Evolutionary conservation across 2,797 vertebrate species (phyloP), one percentile per base, ranked within the genome.

Genomic region (Sebastes oblongus): DNA sequence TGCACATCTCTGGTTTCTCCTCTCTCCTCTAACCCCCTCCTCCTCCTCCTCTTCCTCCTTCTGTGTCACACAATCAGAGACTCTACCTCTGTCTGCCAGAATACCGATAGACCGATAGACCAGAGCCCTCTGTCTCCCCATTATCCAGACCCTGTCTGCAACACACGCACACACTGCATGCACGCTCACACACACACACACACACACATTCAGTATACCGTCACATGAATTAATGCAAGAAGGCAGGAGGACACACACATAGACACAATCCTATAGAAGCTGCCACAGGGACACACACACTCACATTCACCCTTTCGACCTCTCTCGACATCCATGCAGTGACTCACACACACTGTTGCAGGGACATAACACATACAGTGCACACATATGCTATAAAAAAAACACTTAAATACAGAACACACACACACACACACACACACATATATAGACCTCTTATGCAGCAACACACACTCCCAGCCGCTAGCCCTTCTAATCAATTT

Each of bases 81-180:
- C 64, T 61, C 59, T 83, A 82, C 66, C 62, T 72, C 74, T 46
- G 68, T 74, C 72, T 80, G 50, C 75, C 58, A 68, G 90, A 89
- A 91, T 88, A 82, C 73, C 83, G 84, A 88, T 83, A 61, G 69
- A 82, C 69, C 64, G 52, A 52, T 27, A 77, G 62, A 85, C 72
- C 78, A 72, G 18, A 87, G 72, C 72, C 54, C 42, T 66, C 64
- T 34, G 77, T 81, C 75, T 69, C 79, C 73, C 80, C 24, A 75
- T 86, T 81, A 82, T 78, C 69, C 74, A 85, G 69, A 81, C 30
- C 34, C 62, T 39, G 24, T 82, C 77, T 55, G 54, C 62, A 69
- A 14, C 39, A 61, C 22, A 42, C 42, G 12, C 18, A 24, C 61
- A 64, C 61, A 64, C 61, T 30, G 32, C 50, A 46, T 58, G 36